These are phyloP conservation scores for Styela plicata DNA, from an alignment of 23 tunicate species.

Conservation along the genomic window DNA sequence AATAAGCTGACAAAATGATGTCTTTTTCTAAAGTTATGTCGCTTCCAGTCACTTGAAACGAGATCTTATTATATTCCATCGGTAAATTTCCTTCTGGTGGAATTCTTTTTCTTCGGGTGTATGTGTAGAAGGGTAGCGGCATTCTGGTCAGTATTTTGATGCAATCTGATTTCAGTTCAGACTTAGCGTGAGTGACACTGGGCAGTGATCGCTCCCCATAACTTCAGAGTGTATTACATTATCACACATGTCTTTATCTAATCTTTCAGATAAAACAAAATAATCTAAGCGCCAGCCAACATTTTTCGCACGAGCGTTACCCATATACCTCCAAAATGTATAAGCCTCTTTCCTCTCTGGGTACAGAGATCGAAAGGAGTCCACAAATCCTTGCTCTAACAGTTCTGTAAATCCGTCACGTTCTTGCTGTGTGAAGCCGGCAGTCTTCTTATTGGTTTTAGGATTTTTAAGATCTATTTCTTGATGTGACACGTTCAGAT, in stretches of 20 bases:
- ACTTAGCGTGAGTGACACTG: slow-evolving; percentile 32
- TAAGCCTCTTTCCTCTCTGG: slow-evolving; percentile 76
- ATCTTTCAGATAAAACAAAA: slow-evolving; percentile 61
- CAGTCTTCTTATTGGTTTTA: slow-evolving; percentile 66
- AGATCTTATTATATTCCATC: too few species aligned
- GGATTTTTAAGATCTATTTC: slow-evolving; percentile 94
- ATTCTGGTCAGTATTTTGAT: too few species aligned
- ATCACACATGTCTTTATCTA: slow-evolving; percentile 65
- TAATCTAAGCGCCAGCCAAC: slow-evolving; percentile 99
- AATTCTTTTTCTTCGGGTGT: too few species aligned
- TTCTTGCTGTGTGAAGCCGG: slow-evolving; percentile 96
- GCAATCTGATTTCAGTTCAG: too few species aligned
- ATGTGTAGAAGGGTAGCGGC: too few species aligned
- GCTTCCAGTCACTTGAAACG: too few species aligned
- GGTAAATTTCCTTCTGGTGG: too few species aligned
- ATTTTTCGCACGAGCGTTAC: slow-evolving; percentile 85
- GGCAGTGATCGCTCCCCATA: slow-evolving; percentile 99
- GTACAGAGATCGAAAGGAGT: slow-evolving; percentile 75
- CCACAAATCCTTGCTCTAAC: slow-evolving; percentile 64
- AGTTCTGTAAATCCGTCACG: slow-evolving; percentile 78
- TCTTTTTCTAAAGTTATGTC: too few species aligned
- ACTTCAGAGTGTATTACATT: slow-evolving; percentile 64
- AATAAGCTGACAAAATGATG: too few species aligned
- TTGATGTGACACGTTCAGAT: slow-evolving; percentile 89
- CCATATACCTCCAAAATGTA: slow-evolving; percentile 98